These are phyloP conservation scores for Hyperoodon ampullatus DNA, from an alignment of 2,113 vertebrate species.

Conservation along the genomic window DNA sequence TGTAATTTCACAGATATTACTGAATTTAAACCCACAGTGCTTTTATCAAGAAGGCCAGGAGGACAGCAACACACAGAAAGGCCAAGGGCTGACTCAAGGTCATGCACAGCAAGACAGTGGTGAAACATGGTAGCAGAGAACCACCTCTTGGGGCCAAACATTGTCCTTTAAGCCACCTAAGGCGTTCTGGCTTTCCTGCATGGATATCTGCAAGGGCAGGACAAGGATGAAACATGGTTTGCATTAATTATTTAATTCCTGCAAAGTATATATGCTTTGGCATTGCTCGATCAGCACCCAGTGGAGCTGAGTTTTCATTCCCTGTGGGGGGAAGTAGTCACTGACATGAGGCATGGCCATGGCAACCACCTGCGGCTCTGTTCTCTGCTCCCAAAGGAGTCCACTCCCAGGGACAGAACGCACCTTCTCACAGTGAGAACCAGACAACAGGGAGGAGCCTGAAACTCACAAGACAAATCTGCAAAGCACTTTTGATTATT, in stretches of 20 bases:
- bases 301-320: background rate
- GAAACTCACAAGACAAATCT: background rate
- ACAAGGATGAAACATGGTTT: background rate
- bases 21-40: background rate
- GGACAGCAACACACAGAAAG: background rate
- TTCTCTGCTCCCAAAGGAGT: conserved; percentile 44
- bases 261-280: background rate
- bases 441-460: background rate
- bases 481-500: background rate
- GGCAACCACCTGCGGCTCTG: conserved; percentile 45
- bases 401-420: background rate
- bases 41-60: background rate
- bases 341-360: conserved; percentile 57
- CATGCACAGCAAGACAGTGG: background rate
- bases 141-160: background rate
- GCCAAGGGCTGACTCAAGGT: background rate
- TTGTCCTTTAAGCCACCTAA: background rate
- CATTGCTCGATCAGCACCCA: background rate
- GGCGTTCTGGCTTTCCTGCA: background rate
- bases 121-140: background rate
- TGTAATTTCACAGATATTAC: background rate
- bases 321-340: background rate
- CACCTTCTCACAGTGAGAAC: conserved; percentile 3
- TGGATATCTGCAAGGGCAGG: background rate
- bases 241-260: conserved; percentile 46